A percentile compares a stretch with the other conserved stretches of the same genome.
Evolutionary conservation across 2,888 invertebrate genomes (phyloP).

Genomic region (Sarcophaga rosellei): DNA sequence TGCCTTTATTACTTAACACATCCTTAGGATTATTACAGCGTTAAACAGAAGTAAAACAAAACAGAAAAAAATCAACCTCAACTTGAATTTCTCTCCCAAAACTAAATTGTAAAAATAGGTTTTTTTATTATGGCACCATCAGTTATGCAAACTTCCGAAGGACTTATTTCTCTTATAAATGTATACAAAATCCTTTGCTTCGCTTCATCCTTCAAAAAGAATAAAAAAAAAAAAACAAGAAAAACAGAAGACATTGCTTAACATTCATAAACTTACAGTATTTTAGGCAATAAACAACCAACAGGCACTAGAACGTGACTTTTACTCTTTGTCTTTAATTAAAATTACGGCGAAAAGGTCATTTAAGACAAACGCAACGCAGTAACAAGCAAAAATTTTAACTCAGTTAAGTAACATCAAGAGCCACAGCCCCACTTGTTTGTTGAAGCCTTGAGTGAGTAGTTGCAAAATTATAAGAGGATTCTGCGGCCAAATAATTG

Average conservation of each 20-base stretch:
- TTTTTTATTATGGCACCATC: neutral
- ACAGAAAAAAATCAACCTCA: neutral
- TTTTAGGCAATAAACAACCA: conserved; percentile 40
- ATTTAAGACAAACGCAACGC: neutral
- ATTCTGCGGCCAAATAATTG: no score
- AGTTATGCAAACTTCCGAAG: conserved; percentile 43
- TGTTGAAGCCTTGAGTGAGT: conserved; percentile 53
- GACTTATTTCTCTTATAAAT: conserved; percentile 20
- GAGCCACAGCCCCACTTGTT: conserved; percentile 10
- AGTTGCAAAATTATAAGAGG: conserved; percentile 17
- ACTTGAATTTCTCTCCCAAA: neutral
- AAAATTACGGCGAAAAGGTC: conserved; percentile 25
- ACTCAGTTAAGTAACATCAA: conserved; percentile 5
- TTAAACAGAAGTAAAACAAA: neutral
- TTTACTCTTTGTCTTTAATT: conserved; percentile 62
- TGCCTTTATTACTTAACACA: conserved; percentile 13
- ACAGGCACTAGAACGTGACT: conserved; percentile 62
- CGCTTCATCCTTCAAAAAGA: neutral
- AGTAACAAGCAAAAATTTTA: conserved; percentile 1
- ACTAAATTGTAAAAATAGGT: neutral
- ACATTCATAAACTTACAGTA: conserved; percentile 16
- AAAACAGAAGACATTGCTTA: no score
- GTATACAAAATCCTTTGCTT: conserved; percentile 9
- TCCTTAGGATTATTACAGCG: neutral
- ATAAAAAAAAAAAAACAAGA: neutral